Conservation (phyloP, 2,113 vertebrate species). For the Gasterosteus aculeatus region DNA sequence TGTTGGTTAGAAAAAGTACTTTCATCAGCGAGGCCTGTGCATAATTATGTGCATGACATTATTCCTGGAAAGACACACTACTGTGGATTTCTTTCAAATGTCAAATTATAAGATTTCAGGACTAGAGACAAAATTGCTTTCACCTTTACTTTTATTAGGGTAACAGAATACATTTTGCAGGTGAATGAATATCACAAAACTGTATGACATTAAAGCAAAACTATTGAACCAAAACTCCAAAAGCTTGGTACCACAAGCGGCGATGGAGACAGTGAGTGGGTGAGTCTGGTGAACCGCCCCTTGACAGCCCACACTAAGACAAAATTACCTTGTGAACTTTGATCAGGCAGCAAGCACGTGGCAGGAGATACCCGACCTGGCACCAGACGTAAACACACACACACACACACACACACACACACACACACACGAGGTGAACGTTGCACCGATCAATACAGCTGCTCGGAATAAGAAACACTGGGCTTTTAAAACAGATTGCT, state of each 20-base stretch:
- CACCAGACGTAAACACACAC: slow-evolving; percentile 53
- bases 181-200: slow-evolving; percentile 20
- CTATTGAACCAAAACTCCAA: not conserved
- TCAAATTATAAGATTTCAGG: slow-evolving; percentile 6
- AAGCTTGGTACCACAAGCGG: not conserved
- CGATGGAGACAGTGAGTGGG: no score
- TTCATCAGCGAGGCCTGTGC: not conserved
- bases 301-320: slow-evolving; percentile 10
- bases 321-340: slow-evolving; percentile 43
- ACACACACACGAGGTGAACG: slow-evolving; percentile 46
- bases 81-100: slow-evolving; percentile 8
- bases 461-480: slow-evolving; percentile 59
- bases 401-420: slow-evolving; percentile 14
- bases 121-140: slow-evolving; percentile 12
- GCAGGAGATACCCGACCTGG: slow-evolving; percentile 63
- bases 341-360: slow-evolving; percentile 37
- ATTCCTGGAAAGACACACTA: slow-evolving; percentile 15
- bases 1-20: not conserved
- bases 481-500: slow-evolving; percentile 69
- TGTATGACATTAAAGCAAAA: slow-evolving; percentile 10
- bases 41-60: not conserved
- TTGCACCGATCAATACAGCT: slow-evolving; percentile 66
- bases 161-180: slow-evolving; percentile 14
- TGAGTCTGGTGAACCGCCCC: not conserved
- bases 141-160: slow-evolving; percentile 14